Evolutionary conservation across 2,888 invertebrate species (phyloP).

Genomic region (Caenorhabditis sp.): DNA sequence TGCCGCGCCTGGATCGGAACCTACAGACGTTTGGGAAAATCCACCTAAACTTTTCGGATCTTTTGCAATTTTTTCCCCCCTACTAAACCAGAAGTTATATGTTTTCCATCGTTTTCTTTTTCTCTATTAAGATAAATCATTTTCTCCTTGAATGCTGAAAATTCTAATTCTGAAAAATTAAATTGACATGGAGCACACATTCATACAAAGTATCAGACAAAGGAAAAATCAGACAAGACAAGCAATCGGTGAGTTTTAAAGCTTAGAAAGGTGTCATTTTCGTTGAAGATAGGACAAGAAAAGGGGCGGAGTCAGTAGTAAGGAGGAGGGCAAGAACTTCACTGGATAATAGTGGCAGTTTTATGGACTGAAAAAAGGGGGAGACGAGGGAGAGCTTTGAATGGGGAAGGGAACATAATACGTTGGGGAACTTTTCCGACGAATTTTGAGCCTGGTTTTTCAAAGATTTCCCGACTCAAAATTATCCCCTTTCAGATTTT

Average conservation of each 20-base stretch:
- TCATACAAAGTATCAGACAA: not conserved
- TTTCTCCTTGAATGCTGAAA: not conserved
- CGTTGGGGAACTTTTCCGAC: too few species aligned
- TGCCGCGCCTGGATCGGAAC: conserved; percentile 82
- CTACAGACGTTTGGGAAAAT: conserved; percentile 81
- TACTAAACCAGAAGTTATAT: conserved; percentile 9
- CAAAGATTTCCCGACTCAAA: too few species aligned
- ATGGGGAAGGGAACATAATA: too few species aligned
- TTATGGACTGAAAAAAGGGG: too few species aligned
- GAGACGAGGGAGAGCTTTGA: too few species aligned
- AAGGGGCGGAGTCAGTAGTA: not conserved
- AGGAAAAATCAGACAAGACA: not conserved
- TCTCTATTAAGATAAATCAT: not conserved
- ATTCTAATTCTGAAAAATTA: not conserved
- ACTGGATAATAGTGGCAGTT: too few species aligned
- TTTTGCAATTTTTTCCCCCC: conserved; percentile 5
- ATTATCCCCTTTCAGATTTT: too few species aligned
- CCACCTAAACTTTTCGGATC: conserved; percentile 68
- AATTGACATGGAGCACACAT: too few species aligned
- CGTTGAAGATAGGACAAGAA: not conserved
- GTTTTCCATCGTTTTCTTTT: too few species aligned
- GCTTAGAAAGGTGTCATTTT: conserved; percentile 3
- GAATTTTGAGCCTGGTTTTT: too few species aligned
- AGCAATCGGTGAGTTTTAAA: conserved; percentile 2
- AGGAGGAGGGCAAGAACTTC: not conserved